A percentile compares a stretch with the other conserved stretches of the same genome.
These are phyloP conservation scores for Caenorhabditis virilis DNA, from an alignment of 2,888 invertebrate species.

Conservation along the genomic window DNA sequence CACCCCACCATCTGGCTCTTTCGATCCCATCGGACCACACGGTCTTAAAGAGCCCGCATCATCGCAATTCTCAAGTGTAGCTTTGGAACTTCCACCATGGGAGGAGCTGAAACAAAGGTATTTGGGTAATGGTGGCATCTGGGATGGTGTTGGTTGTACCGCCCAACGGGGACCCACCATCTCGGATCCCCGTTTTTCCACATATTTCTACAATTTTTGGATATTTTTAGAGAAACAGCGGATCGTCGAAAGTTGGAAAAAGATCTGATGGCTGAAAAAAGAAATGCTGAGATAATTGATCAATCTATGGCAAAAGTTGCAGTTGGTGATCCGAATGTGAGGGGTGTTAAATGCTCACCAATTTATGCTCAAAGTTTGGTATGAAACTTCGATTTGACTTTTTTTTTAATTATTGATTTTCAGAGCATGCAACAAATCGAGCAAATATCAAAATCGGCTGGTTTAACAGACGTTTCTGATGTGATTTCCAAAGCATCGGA, in stretches of 20 bases:
- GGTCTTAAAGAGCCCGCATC: neutral
- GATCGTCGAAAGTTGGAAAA: slow-evolving; percentile 22
- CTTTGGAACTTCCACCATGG: slow-evolving; percentile 16
- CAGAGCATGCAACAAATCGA: slow-evolving; percentile 31
- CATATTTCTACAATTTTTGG: too few species aligned
- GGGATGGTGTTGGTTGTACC: too few species aligned
- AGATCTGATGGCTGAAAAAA: slow-evolving; percentile 15
- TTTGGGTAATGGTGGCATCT: slow-evolving; percentile 21
- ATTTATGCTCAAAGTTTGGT: slow-evolving; percentile 26
- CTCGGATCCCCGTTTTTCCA: too few species aligned
- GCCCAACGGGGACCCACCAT: too few species aligned
- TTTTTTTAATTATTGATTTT: too few species aligned
- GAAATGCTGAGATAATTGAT: slow-evolving; percentile 25
- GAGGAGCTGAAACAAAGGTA: neutral
- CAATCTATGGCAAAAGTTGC: slow-evolving; percentile 13
- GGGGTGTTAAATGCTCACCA: slow-evolving; percentile 8
- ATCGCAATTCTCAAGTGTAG: neutral
- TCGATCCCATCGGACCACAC: neutral
- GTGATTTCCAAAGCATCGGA: slow-evolving; percentile 16
- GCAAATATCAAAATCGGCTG: slow-evolving; percentile 18
- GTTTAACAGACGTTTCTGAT: slow-evolving; percentile 13
- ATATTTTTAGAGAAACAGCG: too few species aligned
- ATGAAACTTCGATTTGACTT: neutral
- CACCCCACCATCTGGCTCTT: neutral
- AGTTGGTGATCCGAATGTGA: slow-evolving; percentile 8